Evolutionary conservation across 1,140 invertebrate species (phyloP).

Genomic region (Phocides pigmalion): DNA sequence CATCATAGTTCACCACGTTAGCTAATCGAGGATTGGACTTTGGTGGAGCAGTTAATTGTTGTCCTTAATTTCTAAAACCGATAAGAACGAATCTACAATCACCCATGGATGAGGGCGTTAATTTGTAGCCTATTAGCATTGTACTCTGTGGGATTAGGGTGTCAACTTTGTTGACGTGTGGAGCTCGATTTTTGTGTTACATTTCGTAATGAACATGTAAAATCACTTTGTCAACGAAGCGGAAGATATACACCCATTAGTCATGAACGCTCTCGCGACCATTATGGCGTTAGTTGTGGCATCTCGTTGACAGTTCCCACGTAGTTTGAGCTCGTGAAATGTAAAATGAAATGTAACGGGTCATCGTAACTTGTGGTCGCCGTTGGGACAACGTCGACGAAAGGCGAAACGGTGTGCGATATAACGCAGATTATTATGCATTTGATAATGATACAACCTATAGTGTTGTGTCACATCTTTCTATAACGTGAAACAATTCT

Average conservation of each 20-base stretch:
- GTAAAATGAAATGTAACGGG: conserved; percentile 48
- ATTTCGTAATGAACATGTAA: conserved; percentile 10
- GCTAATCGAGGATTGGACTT: no score
- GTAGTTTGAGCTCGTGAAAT: conserved; percentile 50
- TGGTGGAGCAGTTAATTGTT: no score
- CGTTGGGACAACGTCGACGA: background rate
- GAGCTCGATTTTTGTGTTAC: background rate
- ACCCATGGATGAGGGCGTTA: background rate
- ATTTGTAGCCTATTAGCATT: background rate
- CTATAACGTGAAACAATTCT: no score
- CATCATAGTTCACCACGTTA: no score
- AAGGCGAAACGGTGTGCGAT: background rate
- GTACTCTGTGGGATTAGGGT: background rate
- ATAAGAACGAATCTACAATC: background rate
- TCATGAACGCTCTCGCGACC: conserved; percentile 6
- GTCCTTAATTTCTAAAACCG: background rate
- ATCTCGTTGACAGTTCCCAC: conserved; percentile 52
- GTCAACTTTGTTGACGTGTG: background rate
- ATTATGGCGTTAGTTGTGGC: conserved; percentile 22
- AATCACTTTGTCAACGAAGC: conserved; percentile 4
- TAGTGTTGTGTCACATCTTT: no score
- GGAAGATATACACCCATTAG: conserved; percentile 10
- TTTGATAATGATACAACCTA: no score
- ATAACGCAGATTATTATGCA: background rate
- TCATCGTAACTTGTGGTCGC: conserved; percentile 55